Evolutionary conservation across 1,140 invertebrate genomes (phyloP).

Genomic region (Chironomus striatipennis): DNA sequence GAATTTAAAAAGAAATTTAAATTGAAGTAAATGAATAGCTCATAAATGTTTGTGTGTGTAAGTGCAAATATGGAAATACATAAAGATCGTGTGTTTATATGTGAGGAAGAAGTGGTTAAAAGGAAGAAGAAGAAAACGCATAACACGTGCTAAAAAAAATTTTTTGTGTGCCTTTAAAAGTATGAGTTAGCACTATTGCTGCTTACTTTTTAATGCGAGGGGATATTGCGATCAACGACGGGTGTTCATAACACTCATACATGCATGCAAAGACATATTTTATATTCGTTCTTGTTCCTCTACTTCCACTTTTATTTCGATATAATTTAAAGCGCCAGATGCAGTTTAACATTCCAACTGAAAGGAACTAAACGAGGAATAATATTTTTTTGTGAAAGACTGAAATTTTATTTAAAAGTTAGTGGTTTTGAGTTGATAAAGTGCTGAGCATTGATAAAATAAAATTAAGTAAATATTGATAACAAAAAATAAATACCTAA

Average conservation of each 20-base stretch:
- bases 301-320: background rate
- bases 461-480: background rate
- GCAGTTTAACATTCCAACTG: conserved; percentile 13
- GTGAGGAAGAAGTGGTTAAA: background rate
- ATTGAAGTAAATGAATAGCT: background rate
- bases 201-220: background rate
- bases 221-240: background rate
- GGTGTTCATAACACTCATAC: background rate
- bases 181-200: background rate
- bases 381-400: too few relatives aligned
- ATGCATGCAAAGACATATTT: background rate
- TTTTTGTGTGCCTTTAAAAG: background rate
- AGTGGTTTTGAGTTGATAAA: too few relatives aligned
- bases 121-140: background rate
- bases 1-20: background rate
- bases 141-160: background rate
- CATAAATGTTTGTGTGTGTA: background rate
- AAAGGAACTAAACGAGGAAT: background rate
- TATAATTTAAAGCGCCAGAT: conserved; percentile 18
- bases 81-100: background rate
- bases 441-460: too few relatives aligned
- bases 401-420: too few relatives aligned
- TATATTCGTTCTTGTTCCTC: background rate
- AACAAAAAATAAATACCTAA: background rate
- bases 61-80: background rate